phyloP scores from a whole-genome alignment of 2,888 invertebrate genomes.

The Himalopsyche anomala region DNA sequence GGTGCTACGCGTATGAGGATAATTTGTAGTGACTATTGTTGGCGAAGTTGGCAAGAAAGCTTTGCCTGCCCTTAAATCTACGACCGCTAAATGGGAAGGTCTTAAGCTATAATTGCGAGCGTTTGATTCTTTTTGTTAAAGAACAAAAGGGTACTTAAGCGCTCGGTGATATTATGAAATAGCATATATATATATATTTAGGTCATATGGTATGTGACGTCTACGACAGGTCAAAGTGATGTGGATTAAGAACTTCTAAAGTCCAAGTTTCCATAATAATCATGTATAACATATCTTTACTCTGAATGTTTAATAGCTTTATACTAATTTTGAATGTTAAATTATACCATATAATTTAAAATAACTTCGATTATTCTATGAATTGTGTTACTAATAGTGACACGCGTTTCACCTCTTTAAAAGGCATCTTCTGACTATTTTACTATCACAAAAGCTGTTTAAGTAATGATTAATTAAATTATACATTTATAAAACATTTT shows the following conservation, averaged over 20 bases:
- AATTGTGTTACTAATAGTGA: no score
- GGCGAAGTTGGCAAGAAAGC: constrained; percentile 52
- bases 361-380: no score
- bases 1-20: constrained; percentile 46
- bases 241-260: neutral
- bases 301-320: no score
- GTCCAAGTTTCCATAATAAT: neutral
- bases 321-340: no score
- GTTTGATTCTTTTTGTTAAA: constrained; percentile 47
- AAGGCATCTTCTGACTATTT: no score
- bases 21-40: constrained; percentile 60
- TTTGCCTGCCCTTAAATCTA: constrained; percentile 51
- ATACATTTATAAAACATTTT: no score
- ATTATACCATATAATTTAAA: no score
- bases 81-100: constrained; percentile 43
- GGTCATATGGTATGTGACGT: neutral
- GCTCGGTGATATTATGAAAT: neutral
- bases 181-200: neutral
- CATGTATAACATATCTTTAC: no score
- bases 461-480: no score
- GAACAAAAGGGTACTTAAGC: constrained; percentile 18
- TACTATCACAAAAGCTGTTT: no score
- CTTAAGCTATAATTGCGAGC: constrained; percentile 39
- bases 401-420: no score
- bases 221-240: neutral